Evolutionary conservation across 2,113 vertebrate genomes (phyloP).

Genomic region (Ochotona curzoniae): DNA sequence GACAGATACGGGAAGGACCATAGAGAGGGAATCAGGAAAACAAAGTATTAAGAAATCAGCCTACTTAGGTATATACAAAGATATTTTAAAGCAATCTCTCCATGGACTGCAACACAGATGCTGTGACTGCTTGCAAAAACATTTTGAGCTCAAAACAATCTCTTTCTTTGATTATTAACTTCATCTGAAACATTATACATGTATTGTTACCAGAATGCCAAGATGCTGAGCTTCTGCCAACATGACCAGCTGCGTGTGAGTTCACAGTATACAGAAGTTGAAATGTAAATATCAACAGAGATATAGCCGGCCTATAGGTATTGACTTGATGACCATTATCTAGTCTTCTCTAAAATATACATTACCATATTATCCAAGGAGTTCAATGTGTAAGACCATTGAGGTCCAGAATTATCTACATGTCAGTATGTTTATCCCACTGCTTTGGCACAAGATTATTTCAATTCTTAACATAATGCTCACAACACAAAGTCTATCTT

Average conservation of each 20-base stretch:
- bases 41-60: neutral
- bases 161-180: conserved; percentile 14
- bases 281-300: conserved; percentile 51
- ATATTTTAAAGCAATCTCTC: neutral
- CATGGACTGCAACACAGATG: neutral
- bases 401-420: neutral
- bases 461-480: conserved; percentile 36
- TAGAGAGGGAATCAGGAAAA: neutral
- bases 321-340: conserved; percentile 58
- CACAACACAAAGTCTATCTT: conserved; percentile 62
- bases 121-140: neutral
- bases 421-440: neutral
- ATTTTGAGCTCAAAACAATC: neutral
- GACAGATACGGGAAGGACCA: rapidly evolving
- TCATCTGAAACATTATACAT: neutral
- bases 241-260: neutral
- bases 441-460: conserved; percentile 55
- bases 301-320: conserved; percentile 45
- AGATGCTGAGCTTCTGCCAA: neutral
- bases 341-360: conserved; percentile 49
- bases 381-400: conserved; percentile 22
- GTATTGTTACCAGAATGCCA: neutral
- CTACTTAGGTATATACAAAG: neutral
- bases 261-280: neutral
- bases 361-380: conserved; percentile 61